phyloP scores from a whole-genome alignment of 2,113 vertebrate genomes.

The Mesocricetus auratus region DNA sequence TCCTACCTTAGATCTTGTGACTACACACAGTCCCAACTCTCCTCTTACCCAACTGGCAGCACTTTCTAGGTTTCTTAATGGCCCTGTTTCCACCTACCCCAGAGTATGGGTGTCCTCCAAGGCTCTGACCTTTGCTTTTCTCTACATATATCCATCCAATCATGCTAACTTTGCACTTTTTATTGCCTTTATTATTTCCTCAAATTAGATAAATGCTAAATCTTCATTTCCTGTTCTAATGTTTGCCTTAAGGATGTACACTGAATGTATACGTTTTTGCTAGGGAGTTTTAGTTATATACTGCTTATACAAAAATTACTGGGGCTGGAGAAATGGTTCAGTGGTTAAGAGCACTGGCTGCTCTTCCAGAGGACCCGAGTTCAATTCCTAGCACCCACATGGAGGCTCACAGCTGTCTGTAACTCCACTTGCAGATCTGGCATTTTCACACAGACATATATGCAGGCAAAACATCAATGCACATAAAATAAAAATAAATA shows the following conservation, averaged over 20 bases:
- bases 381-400: too few species aligned
- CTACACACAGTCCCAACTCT: slow-evolving; percentile 13
- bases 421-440: too few species aligned
- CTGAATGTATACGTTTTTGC: background rate
- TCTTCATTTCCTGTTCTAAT: background rate
- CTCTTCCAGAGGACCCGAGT: too few species aligned
- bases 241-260: background rate
- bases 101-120: background rate
- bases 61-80: background rate
- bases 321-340: too few species aligned
- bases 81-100: background rate
- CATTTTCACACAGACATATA: too few species aligned
- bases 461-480: too few species aligned
- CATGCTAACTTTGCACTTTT: background rate
- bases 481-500: too few species aligned
- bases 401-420: too few species aligned
- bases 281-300: background rate
- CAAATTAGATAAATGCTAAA: slow-evolving; percentile 21
- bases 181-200: slow-evolving; percentile 29
- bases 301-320: slow-evolving; percentile 38
- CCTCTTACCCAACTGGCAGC: slow-evolving; percentile 64
- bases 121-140: background rate
- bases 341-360: too few species aligned
- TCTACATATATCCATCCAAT: slow-evolving; percentile 28
- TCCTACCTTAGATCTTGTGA: slow-evolving; percentile 37